phyloP scores from a whole-genome alignment of 92 coral and sea anemone genomes.

The Siderastrea siderea region DNA sequence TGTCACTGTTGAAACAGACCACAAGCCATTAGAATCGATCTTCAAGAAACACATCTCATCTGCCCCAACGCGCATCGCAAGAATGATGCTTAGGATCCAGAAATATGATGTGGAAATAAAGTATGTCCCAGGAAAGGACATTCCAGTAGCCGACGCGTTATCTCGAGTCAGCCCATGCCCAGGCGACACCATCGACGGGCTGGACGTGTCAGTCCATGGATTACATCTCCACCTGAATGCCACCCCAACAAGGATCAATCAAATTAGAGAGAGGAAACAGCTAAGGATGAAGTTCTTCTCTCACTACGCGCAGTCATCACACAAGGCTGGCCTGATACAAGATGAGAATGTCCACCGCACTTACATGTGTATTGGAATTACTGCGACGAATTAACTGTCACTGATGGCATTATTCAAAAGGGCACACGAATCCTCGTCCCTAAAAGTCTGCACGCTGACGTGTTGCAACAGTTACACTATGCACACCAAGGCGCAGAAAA shows the following conservation, averaged over 20 bases:
- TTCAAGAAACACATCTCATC: slow-evolving; percentile 71
- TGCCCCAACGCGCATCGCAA: slow-evolving; percentile 76
- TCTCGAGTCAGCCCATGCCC: slow-evolving; percentile 70
- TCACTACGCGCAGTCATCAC: slow-evolving; percentile 69
- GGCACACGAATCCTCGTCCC: slow-evolving; percentile 74
- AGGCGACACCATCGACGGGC: slow-evolving; percentile 73
- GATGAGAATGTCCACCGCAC: slow-evolving; percentile 72
- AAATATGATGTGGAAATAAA: slow-evolving; percentile 64
- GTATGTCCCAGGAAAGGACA: slow-evolving; percentile 74
- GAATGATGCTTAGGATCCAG: slow-evolving; percentile 78
- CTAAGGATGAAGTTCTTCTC: slow-evolving; percentile 53
- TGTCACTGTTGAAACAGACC: slow-evolving; percentile 71
- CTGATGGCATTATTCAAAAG: slow-evolving; percentile 70
- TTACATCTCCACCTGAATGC: slow-evolving; percentile 80
- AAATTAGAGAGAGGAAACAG: slow-evolving; percentile 59
- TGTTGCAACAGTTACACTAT: slow-evolving; percentile 76
- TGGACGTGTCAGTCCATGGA: slow-evolving; percentile 77
- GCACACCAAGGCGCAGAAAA: slow-evolving; percentile 85
- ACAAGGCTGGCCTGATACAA: slow-evolving; percentile 76
- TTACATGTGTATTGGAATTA: slow-evolving; percentile 74
- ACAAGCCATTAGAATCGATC: slow-evolving; percentile 76
- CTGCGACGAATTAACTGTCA: slow-evolving; percentile 62
- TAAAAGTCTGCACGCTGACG: slow-evolving; percentile 57
- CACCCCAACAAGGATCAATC: slow-evolving; percentile 65
- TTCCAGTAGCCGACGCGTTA: slow-evolving; percentile 72